Conservation (phyloP, 2,113 vertebrate genomes). For the Dinomys branickii region DNA sequence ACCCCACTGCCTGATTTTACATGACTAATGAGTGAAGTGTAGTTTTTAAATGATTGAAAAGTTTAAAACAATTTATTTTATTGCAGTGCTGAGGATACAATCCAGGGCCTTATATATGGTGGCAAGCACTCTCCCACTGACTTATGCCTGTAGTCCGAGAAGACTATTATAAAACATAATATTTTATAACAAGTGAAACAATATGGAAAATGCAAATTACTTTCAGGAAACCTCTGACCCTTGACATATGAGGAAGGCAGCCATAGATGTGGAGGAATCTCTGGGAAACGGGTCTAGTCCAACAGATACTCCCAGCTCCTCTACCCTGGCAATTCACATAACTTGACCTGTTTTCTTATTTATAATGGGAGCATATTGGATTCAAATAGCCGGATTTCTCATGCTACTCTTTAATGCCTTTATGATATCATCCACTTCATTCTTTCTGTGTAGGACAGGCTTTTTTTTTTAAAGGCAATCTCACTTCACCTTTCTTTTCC, state of each 20-base stretch:
- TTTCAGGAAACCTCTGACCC: neutral
- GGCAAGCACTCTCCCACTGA: neutral
- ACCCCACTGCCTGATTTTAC: neutral
- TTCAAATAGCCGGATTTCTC: neutral
- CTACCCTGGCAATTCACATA: neutral
- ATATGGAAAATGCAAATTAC: neutral
- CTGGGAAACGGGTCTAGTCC: neutral
- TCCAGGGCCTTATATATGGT: neutral
- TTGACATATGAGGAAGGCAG: neutral
- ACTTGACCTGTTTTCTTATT: neutral
- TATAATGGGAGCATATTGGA: neutral
- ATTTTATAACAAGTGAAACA: neutral
- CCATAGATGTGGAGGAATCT: neutral
- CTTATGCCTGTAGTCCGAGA: neutral
- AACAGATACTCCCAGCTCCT: neutral
- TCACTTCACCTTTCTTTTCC: slow-evolving; percentile 30
- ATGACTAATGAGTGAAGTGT: neutral
- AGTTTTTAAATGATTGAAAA: neutral
- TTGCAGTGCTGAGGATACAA: neutral
- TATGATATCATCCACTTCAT: neutral
- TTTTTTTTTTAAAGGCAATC: neutral
- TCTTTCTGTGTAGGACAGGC: neutral
- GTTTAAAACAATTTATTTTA: too few species aligned
- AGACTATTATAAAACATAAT: too few species aligned
- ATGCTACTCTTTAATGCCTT: neutral